Base-by-base conservation (phyloP, 2,888 invertebrate genomes). In the Clunio marinus region DNA sequence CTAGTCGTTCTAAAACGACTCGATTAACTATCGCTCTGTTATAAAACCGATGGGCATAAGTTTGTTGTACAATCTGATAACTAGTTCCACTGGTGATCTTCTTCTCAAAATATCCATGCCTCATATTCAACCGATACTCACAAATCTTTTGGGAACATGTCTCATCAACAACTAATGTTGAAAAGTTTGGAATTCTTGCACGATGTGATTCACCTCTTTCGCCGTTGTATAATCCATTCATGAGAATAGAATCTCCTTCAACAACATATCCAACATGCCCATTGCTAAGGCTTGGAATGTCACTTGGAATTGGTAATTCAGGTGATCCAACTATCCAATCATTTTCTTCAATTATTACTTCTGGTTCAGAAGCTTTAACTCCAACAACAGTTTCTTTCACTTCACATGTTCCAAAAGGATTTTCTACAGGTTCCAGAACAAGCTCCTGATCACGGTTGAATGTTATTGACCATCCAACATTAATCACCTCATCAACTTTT, bases 141-240 rank as follows among this genome's bases (percentile, higher is more conserved):
- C 45, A 58, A 15, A 35, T 37, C 2, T 3, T 20, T 20, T 37
- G 3, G 8, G 2, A 1, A 7, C 35, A 13, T n/a, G 20, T 4
- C 13, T 25, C 24, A 17, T 58, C 10, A 5, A 20, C 22, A 10
- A 46, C 1, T 1, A 70, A 10, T 22, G 68, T 68, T n/a, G 46
- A 17, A 45, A 27, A 68, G 17, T 70, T 70, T 1, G 82, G 82
- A 27, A 82, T 81, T 46, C 82, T 76, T 0, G 82, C 82, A n/a
- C 82, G 75, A 58, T 79, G 81, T 67, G 82, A 82, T 67, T 79
- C 76, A 0, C 82, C 82, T 10, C 74, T 76, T 1, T 72, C 74
- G 0, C 82, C 82, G 71, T 79, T 82, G 74, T 82, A 82, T 0
- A 82, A 70, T 0, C 82, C 82, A 69, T 82, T 82, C 76, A 82